A percentile compares a stretch with the other conserved stretches of the same genome.
These are phyloP conservation scores for Sinodicranocentrus sp. DNA, from an alignment of 2,888 invertebrate genomes.

Conservation along the genomic window DNA sequence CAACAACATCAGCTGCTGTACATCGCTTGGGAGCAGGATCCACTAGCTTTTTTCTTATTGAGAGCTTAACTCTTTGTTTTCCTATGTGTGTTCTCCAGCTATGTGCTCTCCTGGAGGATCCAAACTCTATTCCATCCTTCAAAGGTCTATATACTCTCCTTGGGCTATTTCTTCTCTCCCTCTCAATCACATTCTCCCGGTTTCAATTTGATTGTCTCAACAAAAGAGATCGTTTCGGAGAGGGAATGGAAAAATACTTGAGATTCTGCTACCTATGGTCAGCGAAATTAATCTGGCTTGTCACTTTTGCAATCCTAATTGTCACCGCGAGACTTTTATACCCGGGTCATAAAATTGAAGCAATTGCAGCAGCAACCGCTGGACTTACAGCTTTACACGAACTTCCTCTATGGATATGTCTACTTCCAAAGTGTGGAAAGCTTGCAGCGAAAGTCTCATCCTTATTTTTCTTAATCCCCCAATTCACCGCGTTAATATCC, in stretches of 20 bases:
- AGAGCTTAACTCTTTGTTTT: slow-evolving; percentile 62
- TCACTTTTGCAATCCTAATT: slow-evolving; percentile 58
- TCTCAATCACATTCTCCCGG: slow-evolving; percentile 66
- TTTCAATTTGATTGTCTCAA: slow-evolving; percentile 59
- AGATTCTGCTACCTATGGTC: slow-evolving; percentile 66
- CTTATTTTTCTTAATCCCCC: slow-evolving; percentile 74
- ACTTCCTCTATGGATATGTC: slow-evolving; percentile 60
- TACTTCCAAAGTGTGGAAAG: slow-evolving; percentile 38
- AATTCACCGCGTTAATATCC: slow-evolving; percentile 71
- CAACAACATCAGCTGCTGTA: slow-evolving; percentile 32
- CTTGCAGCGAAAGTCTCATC: slow-evolving; percentile 42
- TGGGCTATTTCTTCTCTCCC: slow-evolving; percentile 59
- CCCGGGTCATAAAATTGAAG: slow-evolving; percentile 30
- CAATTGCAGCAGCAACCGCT: slow-evolving; percentile 13
- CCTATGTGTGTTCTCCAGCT: slow-evolving; percentile 62
- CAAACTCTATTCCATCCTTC: slow-evolving; percentile 51
- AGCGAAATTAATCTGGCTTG: slow-evolving; percentile 66
- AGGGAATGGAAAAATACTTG: slow-evolving; percentile 50
- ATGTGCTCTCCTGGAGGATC: slow-evolving; percentile 55
- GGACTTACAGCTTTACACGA: slow-evolving; percentile 47
- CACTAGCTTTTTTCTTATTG: slow-evolving; percentile 42
- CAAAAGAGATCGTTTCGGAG: slow-evolving; percentile 67
- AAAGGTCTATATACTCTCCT: slow-evolving; percentile 57
- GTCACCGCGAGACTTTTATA: slow-evolving; percentile 49
- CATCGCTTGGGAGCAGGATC: slow-evolving; percentile 14